Conservation (phyloP, 2,797 vertebrate species). For the Xerus rutilus region DNA sequence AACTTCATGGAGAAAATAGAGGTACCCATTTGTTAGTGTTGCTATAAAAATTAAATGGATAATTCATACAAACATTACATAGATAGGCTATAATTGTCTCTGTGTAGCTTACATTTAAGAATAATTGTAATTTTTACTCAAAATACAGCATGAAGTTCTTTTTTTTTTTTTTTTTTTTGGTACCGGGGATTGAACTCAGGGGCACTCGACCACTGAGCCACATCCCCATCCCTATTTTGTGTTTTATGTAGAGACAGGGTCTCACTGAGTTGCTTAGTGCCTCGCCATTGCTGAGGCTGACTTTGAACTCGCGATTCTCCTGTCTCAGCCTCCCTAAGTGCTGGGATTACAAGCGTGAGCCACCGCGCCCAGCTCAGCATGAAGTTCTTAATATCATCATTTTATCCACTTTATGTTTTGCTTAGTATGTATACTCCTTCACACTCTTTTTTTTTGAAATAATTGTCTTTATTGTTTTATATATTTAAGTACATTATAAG, state of each 20-base stretch:
- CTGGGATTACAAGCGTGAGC: too few species aligned
- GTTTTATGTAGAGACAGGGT: too few species aligned
- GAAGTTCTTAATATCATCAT: slow-evolving; percentile 20
- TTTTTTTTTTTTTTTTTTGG: too few species aligned
- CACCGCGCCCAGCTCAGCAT: too few species aligned
- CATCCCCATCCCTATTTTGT: too few species aligned
- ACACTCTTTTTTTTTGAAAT: neutral
- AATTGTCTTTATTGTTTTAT: slow-evolving; percentile 46
- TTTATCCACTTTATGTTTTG: slow-evolving; percentile 22
- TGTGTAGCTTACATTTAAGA: slow-evolving; percentile 30
- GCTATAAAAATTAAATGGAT: slow-evolving; percentile 47
- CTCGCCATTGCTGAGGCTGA: too few species aligned
- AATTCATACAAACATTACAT: slow-evolving; percentile 21
- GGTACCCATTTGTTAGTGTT: neutral
- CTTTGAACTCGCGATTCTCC: too few species aligned
- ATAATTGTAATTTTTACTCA: slow-evolving; percentile 48
- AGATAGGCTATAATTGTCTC: slow-evolving; percentile 27
- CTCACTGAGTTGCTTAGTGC: too few species aligned
- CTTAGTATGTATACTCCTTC: slow-evolving; percentile 30
- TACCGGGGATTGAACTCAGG: too few species aligned
- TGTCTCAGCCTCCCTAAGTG: too few species aligned
- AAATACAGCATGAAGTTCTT: slow-evolving; percentile 22
- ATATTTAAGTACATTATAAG: slow-evolving; percentile 1
- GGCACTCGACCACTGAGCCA: too few species aligned
- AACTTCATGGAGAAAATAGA: slow-evolving; percentile 8